Evolutionary conservation across 2,113 vertebrate species (phyloP), one percentile per base, ranked within the genome.

Genomic region (Rissa tridactyla): DNA sequence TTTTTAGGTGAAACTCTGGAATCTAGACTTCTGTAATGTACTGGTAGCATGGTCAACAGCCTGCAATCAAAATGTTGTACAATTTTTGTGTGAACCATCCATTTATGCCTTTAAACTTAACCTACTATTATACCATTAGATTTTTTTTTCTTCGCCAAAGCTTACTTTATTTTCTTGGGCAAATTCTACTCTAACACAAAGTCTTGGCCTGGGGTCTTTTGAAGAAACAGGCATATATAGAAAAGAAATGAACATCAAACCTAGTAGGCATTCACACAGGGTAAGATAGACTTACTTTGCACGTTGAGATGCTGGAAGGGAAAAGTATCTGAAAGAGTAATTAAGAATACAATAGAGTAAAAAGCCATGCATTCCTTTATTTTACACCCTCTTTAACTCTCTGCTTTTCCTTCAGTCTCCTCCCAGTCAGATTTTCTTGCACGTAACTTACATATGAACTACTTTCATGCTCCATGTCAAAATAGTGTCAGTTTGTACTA

Each of bases 1-100:
- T 96, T 93, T 52, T 52, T 73, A 75, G 82, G 66, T 88, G 81
- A 86, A 95, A 91, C 66, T 79, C 84, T 95, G 85, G 82, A 95
- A 96, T 87, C 47, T 90, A 87, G 51, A 61, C 38, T 96, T 84
- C 61, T 82, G 72, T 72, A 82, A 86, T 29, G 38, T 85, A 87
- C 76, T 90, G 57, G 88, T 86, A 94, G 61, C 75, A 85, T 10
- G 29, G 77, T 79, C 94, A 96, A 85, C 68, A 91, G 60, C 77
- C 92, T 86, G 64, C 86, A 94, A 87, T 55, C 49, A 92, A 94
- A 94, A 91, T 47, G 38, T 88, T 80, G 76, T 52, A 69, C 11
- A 77, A 96, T 78, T 58, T 70, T 82, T 52, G 64, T 34, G 52
- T 51, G 77, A 92, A 68, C 44, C n/a, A 83, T 76, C 87, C 84